These are phyloP conservation scores for Paraplagusia blochii DNA, from an alignment of 2,113 vertebrate genomes.

Conservation along the genomic window DNA sequence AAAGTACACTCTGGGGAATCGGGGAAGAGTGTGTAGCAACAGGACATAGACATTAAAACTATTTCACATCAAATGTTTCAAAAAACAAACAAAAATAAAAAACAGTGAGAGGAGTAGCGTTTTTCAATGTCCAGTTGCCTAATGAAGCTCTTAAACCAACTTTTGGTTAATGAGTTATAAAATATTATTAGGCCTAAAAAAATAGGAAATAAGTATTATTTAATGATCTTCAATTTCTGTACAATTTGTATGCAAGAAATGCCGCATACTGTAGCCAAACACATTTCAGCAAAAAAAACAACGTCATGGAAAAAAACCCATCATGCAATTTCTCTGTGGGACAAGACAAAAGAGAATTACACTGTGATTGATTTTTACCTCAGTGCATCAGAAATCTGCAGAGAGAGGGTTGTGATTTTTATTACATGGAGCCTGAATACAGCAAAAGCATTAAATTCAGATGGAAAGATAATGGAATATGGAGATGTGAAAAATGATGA, in stretches of 20 bases:
- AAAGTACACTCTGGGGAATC: background rate
- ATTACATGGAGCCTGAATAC: background rate
- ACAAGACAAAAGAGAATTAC: conserved; percentile 31
- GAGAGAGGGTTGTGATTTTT: conserved; percentile 1
- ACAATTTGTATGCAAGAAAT: conserved; percentile 23
- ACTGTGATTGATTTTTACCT: conserved; percentile 42
- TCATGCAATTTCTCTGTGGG: conserved; percentile 24
- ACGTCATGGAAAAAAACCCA: conserved; percentile 2
- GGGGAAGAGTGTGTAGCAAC: background rate
- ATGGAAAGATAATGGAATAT: background rate
- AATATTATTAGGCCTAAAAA: too few species aligned
- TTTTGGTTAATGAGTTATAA: too few species aligned
- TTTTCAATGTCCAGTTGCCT: too few species aligned
- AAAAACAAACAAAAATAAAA: too few species aligned
- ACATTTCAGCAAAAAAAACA: conserved; percentile 16
- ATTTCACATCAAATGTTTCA: too few species aligned
- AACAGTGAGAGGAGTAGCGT: too few species aligned
- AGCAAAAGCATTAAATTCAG: background rate
- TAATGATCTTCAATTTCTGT: conserved; percentile 5
- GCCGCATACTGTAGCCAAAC: conserved; percentile 2
- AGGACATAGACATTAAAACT: background rate
- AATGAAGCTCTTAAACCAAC: too few species aligned
- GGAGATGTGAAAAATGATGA: background rate
- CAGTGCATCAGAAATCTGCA: conserved; percentile 21
- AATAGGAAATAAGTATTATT: background rate